A percentile compares a stretch with the other conserved stretches of the same genome.
These are phyloP conservation scores for Nomada lathburiana DNA, from an alignment of 2,888 invertebrate genomes.

Conservation along the genomic window DNA sequence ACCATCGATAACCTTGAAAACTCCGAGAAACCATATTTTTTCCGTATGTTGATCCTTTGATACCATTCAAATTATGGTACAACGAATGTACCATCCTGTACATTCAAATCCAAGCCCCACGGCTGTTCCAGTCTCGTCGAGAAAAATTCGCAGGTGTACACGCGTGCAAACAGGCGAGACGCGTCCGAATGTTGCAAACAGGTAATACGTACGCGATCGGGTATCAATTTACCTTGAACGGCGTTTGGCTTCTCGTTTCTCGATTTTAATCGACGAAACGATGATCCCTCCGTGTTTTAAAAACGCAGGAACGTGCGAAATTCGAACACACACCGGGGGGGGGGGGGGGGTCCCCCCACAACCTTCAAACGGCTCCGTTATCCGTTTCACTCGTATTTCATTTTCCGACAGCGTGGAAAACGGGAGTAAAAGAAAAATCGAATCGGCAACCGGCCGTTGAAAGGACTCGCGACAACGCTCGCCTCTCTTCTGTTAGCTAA, in stretches of 20 bases:
- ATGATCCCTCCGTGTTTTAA: neutral
- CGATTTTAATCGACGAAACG: conserved; percentile 14
- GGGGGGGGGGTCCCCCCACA: too few species aligned
- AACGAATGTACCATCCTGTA: too few species aligned
- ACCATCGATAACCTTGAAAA: neutral
- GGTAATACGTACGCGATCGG: conserved; percentile 1
- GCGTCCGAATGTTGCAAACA: neutral
- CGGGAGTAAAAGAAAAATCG: neutral
- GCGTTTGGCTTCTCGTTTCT: conserved; percentile 1
- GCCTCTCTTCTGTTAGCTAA: neutral
- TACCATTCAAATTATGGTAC: too few species aligned
- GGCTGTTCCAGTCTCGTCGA: too few species aligned
- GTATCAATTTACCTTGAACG: conserved; percentile 1
- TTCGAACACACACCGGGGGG: neutral
- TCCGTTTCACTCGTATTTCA: conserved; percentile 43
- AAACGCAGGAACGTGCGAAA: conserved; percentile 16
- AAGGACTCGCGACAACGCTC: neutral
- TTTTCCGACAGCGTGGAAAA: conserved; percentile 1
- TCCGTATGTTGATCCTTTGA: too few species aligned
- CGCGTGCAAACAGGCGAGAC: neutral
- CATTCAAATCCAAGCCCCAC: too few species aligned
- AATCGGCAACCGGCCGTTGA: neutral
- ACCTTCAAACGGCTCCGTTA: conserved; percentile 1
- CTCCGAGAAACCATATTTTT: too few species aligned
- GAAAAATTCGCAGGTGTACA: neutral